Base-by-base conservation (phyloP, 2,797 vertebrate species). In the Hafferia zeledoni region DNA sequence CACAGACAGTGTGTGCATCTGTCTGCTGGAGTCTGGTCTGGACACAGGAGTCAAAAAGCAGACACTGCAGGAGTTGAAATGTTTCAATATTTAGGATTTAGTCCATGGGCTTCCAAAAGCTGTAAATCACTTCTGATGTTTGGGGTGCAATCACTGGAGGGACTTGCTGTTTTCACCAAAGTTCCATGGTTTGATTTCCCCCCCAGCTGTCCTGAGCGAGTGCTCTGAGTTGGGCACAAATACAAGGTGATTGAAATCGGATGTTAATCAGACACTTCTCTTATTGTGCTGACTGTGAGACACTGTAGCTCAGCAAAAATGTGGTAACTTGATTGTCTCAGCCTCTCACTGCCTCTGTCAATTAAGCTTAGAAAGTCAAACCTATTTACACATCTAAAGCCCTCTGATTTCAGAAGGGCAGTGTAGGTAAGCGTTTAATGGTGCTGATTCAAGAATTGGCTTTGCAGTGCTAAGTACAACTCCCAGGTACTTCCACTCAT, bases 351-450 rank as follows among this genome's bases (percentile, higher is more conserved):
- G 60, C 25, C 76, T 88, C 59, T 88, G 79, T 55, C 93, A 93
- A 71, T 94, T 81, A 86, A 43, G 39, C 47, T 68, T 79, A 84
- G 50, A 63, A 88, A 93, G 76, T 72, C 57, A 55, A 88, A 94
- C 43, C 72, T 61, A 39, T 88, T 86, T 63, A 67, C 39, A 71
- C 50, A 46, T 44, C 61, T 81, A 59, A 96, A 93, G 69, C 57
- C 33, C 53, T 37, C 65, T 27, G 72, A 83, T 69, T 94, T 86
- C 74, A 72, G 90, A 78, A 91, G 59, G 81, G 35, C 74, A 89
- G 35, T 30, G 24, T 41, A 65, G 53, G 43, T 68, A 88, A 87
- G 61, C 63, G 44, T 47, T 81, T 69, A 86, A 83, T 65, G 80
- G 33, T 44, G 84, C 69, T 69, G 83, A 92, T 63, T 43, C 18